Evolutionary conservation across 2,113 vertebrate species (phyloP).

Genomic region (Phalacrocorax aristotelis): DNA sequence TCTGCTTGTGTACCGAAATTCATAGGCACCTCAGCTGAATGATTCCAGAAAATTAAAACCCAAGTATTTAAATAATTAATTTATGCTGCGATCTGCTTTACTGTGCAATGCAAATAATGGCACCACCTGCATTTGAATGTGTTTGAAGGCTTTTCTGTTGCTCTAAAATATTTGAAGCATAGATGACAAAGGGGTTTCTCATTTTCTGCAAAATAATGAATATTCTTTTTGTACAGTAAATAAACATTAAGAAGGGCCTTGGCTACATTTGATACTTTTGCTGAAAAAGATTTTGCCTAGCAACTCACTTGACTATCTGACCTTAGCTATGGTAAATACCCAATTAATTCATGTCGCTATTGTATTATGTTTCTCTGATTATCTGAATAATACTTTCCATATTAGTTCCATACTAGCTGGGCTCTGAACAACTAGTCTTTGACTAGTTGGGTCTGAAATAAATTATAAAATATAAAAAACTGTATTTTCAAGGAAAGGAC

Average conservation of each 20-base stretch:
- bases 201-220: neutral
- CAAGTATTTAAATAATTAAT: neutral
- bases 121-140: neutral
- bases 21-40: neutral
- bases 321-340: neutral
- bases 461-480: neutral
- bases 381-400: neutral
- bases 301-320: neutral
- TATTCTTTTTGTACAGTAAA: neutral
- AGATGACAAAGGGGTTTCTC: neutral
- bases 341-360: neutral
- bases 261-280: neutral
- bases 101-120: neutral
- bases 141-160: neutral
- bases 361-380: neutral
- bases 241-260: neutral
- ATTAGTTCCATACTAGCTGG: neutral
- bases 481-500: neutral
- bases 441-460: neutral
- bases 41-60: neutral
- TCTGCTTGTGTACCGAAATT: neutral
- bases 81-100: neutral
- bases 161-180: neutral
- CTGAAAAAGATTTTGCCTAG: neutral
- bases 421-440: neutral